Conservation (phyloP, 2,797 vertebrate species). For the Tenualosa thibaudeaui region DNA sequence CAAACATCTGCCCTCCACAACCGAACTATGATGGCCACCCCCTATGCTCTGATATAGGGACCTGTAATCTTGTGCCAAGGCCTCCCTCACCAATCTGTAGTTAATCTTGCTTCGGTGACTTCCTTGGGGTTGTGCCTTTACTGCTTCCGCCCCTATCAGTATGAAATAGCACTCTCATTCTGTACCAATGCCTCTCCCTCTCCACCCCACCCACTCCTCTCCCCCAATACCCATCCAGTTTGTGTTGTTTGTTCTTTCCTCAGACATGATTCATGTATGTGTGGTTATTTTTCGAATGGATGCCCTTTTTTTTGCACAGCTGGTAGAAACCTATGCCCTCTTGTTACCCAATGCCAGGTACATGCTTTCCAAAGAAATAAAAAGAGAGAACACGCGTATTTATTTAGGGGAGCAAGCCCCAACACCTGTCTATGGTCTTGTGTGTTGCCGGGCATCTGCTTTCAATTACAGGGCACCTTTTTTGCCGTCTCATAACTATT, state of each 20-base stretch:
- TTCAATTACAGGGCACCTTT: conserved; percentile 71
- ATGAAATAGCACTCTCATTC: conserved; percentile 54
- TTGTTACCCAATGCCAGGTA: conserved; percentile 48
- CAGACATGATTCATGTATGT: conserved; percentile 69
- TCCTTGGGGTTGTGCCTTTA: conserved; percentile 63
- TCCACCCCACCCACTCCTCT: conserved; percentile 54
- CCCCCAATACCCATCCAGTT: conserved; percentile 62
- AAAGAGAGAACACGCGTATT: background rate
- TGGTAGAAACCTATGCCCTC: conserved; percentile 56
- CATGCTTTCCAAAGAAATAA: conserved; percentile 47
- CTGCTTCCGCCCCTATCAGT: conserved; percentile 45
- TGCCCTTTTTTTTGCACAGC: conserved; percentile 58
- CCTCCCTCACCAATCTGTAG: conserved; percentile 75
- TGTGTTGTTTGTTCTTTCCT: conserved; percentile 67
- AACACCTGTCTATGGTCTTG: conserved; percentile 43
- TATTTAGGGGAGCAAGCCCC: conserved; percentile 37
- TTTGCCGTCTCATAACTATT: conserved; percentile 49
- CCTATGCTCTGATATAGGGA: conserved; percentile 38
- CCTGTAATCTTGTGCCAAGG: conserved; percentile 52
- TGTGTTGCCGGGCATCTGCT: conserved; percentile 53
- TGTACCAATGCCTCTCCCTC: conserved; percentile 44
- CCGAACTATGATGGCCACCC: conserved; percentile 15
- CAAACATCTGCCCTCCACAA: conserved; percentile 54
- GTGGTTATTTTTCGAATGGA: conserved; percentile 67
- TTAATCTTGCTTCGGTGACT: conserved; percentile 64